phyloP scores from a whole-genome alignment of 2,888 invertebrate genomes.

The Fragum fragum region DNA sequence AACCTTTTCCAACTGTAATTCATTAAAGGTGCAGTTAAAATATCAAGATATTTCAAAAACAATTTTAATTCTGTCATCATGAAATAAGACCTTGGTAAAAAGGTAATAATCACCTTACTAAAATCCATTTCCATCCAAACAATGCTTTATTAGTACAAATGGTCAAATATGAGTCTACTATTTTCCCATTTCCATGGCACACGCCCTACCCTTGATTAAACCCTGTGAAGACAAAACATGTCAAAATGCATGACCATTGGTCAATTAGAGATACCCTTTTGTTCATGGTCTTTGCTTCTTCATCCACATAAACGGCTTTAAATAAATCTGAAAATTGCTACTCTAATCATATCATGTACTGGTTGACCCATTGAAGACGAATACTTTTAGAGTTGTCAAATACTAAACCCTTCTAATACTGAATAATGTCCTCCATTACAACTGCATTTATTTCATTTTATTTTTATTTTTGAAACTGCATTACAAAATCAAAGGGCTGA shows the following conservation, averaged over 20 bases:
- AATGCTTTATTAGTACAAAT: not conserved
- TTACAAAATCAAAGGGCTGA: too few relatives aligned
- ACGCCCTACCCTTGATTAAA: slow-evolving; percentile 4
- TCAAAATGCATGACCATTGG: slow-evolving; percentile 27
- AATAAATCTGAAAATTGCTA: slow-evolving; percentile 52
- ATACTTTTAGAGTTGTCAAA: too few relatives aligned
- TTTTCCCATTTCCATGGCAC: not conserved
- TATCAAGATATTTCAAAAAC: too few relatives aligned
- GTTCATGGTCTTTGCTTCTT: slow-evolving; percentile 28
- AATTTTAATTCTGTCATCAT: too few relatives aligned
- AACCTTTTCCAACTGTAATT: too few relatives aligned
- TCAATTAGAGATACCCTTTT: slow-evolving; percentile 17
- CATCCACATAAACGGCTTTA: slow-evolving; percentile 40
- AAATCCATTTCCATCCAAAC: slow-evolving; percentile 4
- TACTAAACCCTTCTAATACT: too few relatives aligned
- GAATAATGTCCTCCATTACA: too few relatives aligned
- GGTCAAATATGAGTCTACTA: slow-evolving; percentile 17
- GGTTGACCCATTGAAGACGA: not conserved
- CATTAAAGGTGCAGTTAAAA: too few relatives aligned
- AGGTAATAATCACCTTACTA: too few relatives aligned
- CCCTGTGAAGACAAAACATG: slow-evolving; percentile 20
- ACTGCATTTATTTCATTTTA: too few relatives aligned
- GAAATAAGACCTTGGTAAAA: too few relatives aligned
- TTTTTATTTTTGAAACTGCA: too few relatives aligned
- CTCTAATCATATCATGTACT: not conserved